Conservation (phyloP, 2,888 invertebrate genomes). For the Aleiodes testaceus region DNA sequence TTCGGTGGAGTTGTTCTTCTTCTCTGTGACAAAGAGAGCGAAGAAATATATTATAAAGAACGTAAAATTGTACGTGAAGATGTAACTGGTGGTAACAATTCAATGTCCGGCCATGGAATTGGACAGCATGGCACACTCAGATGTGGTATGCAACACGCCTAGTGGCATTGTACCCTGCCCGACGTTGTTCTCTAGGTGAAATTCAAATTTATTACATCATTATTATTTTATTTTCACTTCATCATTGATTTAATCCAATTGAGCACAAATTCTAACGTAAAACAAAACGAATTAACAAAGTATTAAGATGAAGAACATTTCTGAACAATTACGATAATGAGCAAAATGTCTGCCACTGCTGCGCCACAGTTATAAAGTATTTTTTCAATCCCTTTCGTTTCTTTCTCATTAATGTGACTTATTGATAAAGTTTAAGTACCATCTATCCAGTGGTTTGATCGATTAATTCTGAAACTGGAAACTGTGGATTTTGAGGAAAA, state of each 20-base stretch:
- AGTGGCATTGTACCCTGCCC: slow-evolving; percentile 82
- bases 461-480: slow-evolving; percentile 8
- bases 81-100: slow-evolving; percentile 70
- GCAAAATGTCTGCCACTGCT: slow-evolving; percentile 37
- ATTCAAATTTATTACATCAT: slow-evolving; percentile 35
- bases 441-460: slow-evolving; percentile 4
- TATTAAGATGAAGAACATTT: slow-evolving; percentile 19
- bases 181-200: slow-evolving; percentile 78
- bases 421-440: background rate
- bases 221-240: slow-evolving; percentile 35
- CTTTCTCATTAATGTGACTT: background rate
- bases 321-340: slow-evolving; percentile 7
- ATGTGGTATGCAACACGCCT: slow-evolving; percentile 74
- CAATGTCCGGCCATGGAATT: slow-evolving; percentile 70
- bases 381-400: background rate
- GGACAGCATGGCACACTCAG: slow-evolving; percentile 68
- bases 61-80: slow-evolving; percentile 87
- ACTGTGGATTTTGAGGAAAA: background rate
- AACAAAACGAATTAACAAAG: slow-evolving; percentile 23
- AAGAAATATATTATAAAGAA: slow-evolving; percentile 98
- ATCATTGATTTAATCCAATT: slow-evolving; percentile 33
- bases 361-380: slow-evolving; percentile 19
- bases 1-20: slow-evolving; percentile 95
- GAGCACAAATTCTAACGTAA: slow-evolving; percentile 7
- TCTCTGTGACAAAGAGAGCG: slow-evolving; percentile 97